phyloP scores from a whole-genome alignment of 2,113 vertebrate genomes.

The Rhizomys pruinosus region DNA sequence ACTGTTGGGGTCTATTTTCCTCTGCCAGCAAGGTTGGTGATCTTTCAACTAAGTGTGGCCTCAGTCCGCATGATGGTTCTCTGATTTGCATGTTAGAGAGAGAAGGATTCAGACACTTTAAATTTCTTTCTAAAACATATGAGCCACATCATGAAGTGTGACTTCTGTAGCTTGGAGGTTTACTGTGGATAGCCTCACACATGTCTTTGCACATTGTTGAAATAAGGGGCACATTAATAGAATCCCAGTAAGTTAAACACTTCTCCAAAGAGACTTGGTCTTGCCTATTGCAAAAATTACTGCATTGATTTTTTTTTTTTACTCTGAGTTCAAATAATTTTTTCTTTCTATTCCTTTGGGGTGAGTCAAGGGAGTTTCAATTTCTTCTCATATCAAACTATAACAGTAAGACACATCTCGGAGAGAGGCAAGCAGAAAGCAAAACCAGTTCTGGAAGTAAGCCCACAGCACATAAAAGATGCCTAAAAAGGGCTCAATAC shows the following conservation, averaged over 20 bases:
- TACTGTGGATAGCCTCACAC: slow-evolving; percentile 12
- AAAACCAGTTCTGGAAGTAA: not conserved
- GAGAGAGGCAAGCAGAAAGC: not conserved
- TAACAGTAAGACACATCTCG: not conserved
- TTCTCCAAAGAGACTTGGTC: not conserved
- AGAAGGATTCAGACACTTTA: slow-evolving; percentile 42
- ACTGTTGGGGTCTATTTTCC: slow-evolving; percentile 71
- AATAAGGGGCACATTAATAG: slow-evolving; percentile 31
- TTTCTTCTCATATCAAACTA: slow-evolving; percentile 1
- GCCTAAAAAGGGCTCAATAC: not conserved
- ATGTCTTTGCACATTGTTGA: slow-evolving; percentile 5
- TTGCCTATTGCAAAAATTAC: not conserved
- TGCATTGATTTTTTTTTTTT: slow-evolving; percentile 14
- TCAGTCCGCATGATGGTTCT: slow-evolving; percentile 49
- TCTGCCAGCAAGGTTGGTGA: slow-evolving; percentile 68
- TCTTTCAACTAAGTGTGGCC: slow-evolving; percentile 62
- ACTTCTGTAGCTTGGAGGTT: not conserved
- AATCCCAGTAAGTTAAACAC: slow-evolving; percentile 22
- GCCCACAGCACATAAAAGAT: not conserved
- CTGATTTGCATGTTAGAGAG: slow-evolving; percentile 70
- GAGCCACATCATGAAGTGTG: not conserved
- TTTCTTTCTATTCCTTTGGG: not conserved
- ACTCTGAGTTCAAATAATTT: slow-evolving; percentile 7
- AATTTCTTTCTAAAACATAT: slow-evolving; percentile 60
- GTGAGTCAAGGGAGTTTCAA: not conserved